A percentile compares a stretch with the other conserved stretches of the same genome.
Conservation (phyloP, 2,113 vertebrate species). For the Elachura formosa region DNA sequence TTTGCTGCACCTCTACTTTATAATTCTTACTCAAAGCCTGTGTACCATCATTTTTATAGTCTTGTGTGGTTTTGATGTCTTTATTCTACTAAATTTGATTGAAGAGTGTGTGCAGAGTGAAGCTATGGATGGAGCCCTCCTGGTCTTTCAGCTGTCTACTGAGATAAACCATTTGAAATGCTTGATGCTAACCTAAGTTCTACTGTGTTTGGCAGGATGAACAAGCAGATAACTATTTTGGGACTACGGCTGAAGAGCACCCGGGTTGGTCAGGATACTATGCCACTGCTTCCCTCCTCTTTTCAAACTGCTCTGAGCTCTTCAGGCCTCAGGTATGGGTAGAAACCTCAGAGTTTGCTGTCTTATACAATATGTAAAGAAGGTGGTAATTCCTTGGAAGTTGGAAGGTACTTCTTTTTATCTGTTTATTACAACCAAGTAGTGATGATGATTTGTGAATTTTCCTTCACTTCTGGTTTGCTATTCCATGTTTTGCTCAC, state of each 20-base stretch:
- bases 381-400: background rate
- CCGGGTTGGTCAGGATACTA: slow-evolving; percentile 85
- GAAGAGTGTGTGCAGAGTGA: background rate
- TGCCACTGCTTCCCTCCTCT: slow-evolving; percentile 75
- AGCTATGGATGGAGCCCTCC: background rate
- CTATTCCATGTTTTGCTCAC: background rate
- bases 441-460: background rate
- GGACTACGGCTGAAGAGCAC: slow-evolving; percentile 76
- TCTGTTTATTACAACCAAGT: background rate
- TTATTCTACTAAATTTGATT: background rate
- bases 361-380: background rate
- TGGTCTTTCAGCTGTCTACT: background rate
- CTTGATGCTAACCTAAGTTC: background rate
- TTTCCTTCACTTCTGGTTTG: background rate
- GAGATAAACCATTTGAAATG: background rate
- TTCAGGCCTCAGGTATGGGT: slow-evolving; percentile 80
- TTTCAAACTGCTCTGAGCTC: slow-evolving; percentile 83
- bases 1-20: background rate
- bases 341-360: background rate
- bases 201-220: slow-evolving; percentile 73
- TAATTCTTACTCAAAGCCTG: background rate
- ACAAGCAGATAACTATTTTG: slow-evolving; percentile 79
- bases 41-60: background rate
- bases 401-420: background rate
- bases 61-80: background rate